A percentile compares a stretch with the other conserved stretches of the same genome.
Conservation (phyloP, 2,888 invertebrate species). For the Acrobasis repandana region DNA sequence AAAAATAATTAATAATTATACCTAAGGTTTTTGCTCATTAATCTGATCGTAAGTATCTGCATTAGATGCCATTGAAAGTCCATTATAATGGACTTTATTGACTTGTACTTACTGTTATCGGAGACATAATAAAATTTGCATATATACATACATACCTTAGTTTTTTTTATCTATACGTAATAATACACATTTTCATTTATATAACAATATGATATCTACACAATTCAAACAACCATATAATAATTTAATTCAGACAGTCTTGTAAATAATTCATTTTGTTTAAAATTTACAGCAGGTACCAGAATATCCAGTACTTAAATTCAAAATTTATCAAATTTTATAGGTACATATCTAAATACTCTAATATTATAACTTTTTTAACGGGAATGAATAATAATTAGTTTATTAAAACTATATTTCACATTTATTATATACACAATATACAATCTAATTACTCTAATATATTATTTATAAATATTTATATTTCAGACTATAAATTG, state of each 20-base stretch:
- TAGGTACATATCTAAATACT: background rate
- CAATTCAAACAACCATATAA: conserved; percentile 27
- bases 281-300: conserved; percentile 30
- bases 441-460: background rate
- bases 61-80: background rate
- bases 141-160: background rate
- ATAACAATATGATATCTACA: background rate
- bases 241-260: conserved; percentile 51
- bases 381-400: background rate
- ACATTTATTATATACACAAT: background rate
- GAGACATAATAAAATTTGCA: background rate
- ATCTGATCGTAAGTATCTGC: background rate
- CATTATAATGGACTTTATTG: background rate
- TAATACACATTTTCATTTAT: background rate
- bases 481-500: background rate
- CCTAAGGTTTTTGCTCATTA: too few relatives aligned
- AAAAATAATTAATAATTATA: too few relatives aligned
- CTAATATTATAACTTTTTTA: background rate
- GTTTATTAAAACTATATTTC: background rate
- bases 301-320: conserved; percentile 22
- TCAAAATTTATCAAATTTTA: background rate
- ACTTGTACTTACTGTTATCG: background rate
- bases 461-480: background rate
- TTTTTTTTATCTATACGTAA: background rate
- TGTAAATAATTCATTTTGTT: conserved; percentile 48